Conservation (phyloP, 2,797 vertebrate genomes). For the Falco naumanni region DNA sequence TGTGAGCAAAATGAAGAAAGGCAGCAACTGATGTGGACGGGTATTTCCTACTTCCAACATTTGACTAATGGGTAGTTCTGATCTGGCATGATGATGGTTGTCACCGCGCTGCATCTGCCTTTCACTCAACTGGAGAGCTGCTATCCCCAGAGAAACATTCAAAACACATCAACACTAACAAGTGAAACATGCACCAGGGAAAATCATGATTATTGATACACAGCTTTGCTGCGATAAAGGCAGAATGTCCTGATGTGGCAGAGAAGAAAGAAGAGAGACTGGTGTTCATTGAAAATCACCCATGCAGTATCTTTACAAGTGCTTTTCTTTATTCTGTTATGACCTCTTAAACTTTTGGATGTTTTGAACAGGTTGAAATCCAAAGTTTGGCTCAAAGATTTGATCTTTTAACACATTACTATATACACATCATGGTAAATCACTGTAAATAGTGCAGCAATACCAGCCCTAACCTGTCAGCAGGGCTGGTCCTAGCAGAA, state of each 20-base stretch:
- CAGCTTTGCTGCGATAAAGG: not conserved
- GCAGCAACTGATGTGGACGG: accelerated
- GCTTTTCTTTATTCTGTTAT: not conserved
- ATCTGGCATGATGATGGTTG: not conserved
- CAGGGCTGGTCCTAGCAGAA: not conserved
- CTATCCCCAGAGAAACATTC: not conserved
- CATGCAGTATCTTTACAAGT: not conserved
- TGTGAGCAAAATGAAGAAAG: not conserved
- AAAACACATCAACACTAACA: not conserved
- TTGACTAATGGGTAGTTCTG: not conserved
- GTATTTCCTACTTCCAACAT: not conserved
- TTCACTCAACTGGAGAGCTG: not conserved
- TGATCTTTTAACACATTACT: not conserved
- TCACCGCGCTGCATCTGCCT: not conserved
- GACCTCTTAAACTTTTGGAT: not conserved
- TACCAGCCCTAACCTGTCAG: not conserved
- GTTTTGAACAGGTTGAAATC: not conserved
- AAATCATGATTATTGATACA: not conserved
- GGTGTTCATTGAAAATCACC: not conserved
- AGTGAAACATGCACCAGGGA: not conserved
- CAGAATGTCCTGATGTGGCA: not conserved
- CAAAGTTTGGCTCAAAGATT: not conserved
- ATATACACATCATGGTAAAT: not conserved
- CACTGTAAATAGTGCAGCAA: accelerated
- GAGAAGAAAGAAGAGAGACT: not conserved